phyloP scores from a whole-genome alignment of 2,888 invertebrate species.

The Erebia ligea region DNA sequence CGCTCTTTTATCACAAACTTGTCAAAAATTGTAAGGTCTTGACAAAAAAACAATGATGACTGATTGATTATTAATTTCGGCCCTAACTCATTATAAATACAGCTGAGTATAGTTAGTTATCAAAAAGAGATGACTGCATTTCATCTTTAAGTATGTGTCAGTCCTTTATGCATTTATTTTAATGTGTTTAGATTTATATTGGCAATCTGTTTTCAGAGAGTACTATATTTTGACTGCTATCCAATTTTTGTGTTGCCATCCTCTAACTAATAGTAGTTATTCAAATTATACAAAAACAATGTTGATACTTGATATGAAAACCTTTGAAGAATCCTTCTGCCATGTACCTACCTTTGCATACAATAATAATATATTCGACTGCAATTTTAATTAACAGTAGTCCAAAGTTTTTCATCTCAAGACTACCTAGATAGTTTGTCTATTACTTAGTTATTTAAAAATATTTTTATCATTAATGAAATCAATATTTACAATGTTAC shows the following conservation, averaged over 20 bases:
- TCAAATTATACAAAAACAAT: constrained; percentile 2
- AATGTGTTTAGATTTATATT: background rate
- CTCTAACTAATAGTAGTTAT: background rate
- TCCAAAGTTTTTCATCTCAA: background rate
- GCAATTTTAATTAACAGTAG: background rate
- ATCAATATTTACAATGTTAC: constrained; percentile 16
- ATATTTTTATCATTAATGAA: background rate
- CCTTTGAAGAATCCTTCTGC: background rate
- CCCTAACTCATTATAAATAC: background rate
- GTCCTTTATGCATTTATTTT: background rate
- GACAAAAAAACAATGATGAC: too few species aligned
- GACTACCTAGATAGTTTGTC: background rate
- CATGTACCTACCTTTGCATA: background rate
- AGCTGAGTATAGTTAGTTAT: too few species aligned
- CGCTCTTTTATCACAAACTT: too few species aligned
- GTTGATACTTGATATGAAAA: background rate
- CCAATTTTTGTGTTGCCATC: background rate
- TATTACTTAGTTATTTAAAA: background rate
- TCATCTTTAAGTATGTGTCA: background rate
- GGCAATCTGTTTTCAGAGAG: background rate
- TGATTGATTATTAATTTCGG: background rate
- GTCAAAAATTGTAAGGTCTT: too few species aligned
- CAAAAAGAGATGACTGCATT: too few species aligned
- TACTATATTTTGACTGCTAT: background rate
- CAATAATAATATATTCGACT: background rate